Base-by-base conservation (phyloP, 2,797 vertebrate species). In the Momotus momota region DNA sequence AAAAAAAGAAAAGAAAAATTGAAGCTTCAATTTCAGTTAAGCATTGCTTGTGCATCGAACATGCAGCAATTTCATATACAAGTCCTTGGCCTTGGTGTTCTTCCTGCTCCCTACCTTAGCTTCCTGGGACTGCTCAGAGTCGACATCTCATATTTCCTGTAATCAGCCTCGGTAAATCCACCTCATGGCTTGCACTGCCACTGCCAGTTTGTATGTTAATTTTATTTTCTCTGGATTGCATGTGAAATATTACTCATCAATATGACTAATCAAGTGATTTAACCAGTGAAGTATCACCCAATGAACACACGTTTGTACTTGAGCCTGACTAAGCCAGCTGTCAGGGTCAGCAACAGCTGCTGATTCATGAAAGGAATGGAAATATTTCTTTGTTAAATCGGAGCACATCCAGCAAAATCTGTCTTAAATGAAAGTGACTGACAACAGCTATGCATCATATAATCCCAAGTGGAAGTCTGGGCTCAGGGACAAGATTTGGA, bases 251-350 rank as follows among this genome's bases (percentile, higher is more conserved):
- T 96, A 96, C 86, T 97, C 97, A 96, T 95, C 79, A 90, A 77
- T 70, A 91, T 92, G 92, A 97, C 92, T 90, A 90, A 86, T 81
- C 52, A 93, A 95, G 91, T 81, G 71, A 86, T 81, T 94, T 95
- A 94, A 85, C 70, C 79, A 96, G 75, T 61, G 83, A 91, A 75
- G 85, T 49, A 94, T 86, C 85, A 86, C 83, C 83, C 90, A 80
- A 14, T 43, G 81, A 96, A 73, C 10, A 48, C 72, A 84, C 0
- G 0, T n/a, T 88, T 61, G 33, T 90, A 45, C 79, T 91, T 90
- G 66, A 92, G 90, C 79, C 91, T 97, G 95, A 96, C 95, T 96
- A 94, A 97, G 72, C 66, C 96, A 95, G 87, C 86, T 95, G 91
- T 95, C 93, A 96, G 88, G 83, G 43, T 82, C 8, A 29, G 88